These are phyloP conservation scores for Ceyx melanurus DNA, from an alignment of 2,113 vertebrate species.

Conservation along the genomic window DNA sequence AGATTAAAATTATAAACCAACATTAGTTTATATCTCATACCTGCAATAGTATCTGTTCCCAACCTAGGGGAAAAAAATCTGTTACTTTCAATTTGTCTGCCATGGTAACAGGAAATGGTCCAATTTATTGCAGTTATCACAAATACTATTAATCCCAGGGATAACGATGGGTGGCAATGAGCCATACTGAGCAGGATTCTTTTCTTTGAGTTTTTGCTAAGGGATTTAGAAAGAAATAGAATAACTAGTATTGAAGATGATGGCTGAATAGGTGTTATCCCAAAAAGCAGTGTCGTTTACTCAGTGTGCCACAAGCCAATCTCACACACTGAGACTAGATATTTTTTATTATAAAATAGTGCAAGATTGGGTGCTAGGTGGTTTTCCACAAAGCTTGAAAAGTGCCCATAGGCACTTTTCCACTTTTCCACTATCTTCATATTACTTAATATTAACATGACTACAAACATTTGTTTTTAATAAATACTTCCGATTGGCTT, in stretches of 20 bases:
- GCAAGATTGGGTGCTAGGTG: too few relatives aligned
- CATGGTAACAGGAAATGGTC: slow-evolving; percentile 54
- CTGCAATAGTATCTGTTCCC: background rate
- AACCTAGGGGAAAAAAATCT: background rate
- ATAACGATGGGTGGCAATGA: slow-evolving; percentile 8
- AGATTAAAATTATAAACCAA: background rate
- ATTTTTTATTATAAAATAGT: too few relatives aligned
- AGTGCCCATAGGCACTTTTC: too few relatives aligned
- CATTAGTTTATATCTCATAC: slow-evolving; percentile 7
- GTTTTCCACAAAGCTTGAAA: too few relatives aligned
- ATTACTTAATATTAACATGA: background rate
- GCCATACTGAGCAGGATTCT: background rate
- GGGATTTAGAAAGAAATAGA: background rate
- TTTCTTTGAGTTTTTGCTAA: slow-evolving; percentile 5
- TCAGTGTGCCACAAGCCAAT: too few relatives aligned
- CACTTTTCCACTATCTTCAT: background rate
- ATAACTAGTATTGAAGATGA: background rate
- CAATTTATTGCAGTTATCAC: slow-evolving; percentile 47
- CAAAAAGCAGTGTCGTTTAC: too few relatives aligned
- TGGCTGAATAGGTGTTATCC: background rate
- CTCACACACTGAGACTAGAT: too few relatives aligned
- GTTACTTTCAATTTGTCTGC: slow-evolving; percentile 42
- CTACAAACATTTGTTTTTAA: background rate
- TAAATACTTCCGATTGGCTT: background rate
- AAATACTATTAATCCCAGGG: slow-evolving; percentile 45